phyloP scores from a whole-genome alignment of 2,113 vertebrate genomes.

The Toxotes jaculatrix region DNA sequence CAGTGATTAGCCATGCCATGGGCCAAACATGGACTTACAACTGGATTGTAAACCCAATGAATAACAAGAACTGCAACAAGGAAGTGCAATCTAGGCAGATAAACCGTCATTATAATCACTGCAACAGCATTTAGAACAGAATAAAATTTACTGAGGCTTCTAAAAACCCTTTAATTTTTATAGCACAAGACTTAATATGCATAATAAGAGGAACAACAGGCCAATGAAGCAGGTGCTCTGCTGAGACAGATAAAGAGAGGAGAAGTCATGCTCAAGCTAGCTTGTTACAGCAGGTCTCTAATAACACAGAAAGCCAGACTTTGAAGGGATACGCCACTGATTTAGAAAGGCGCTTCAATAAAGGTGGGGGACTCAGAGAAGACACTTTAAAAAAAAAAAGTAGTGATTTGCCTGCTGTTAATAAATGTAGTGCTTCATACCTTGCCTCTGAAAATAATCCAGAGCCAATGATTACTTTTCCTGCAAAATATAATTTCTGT shows the following conservation, averaged over 20 bases:
- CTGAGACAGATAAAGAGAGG: background rate
- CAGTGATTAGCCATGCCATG: slow-evolving; percentile 12
- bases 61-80: slow-evolving; percentile 13
- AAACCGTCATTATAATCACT: slow-evolving; percentile 12
- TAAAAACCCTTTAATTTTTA: slow-evolving; percentile 13
- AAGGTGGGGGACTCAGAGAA: too few relatives aligned
- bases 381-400: background rate
- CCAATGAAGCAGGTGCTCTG: slow-evolving; percentile 28
- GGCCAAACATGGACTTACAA: slow-evolving; percentile 20
- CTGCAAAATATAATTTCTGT: too few relatives aligned
- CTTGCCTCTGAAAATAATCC: too few relatives aligned
- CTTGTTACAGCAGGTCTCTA: background rate
- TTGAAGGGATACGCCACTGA: background rate
- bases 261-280: background rate
- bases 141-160: slow-evolving; percentile 3
- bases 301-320: background rate
- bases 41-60: background rate
- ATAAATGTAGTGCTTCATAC: too few relatives aligned
- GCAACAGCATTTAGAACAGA: background rate
- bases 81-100: slow-evolving; percentile 6
- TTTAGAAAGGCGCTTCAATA: background rate
- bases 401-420: too few relatives aligned
- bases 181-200: slow-evolving; percentile 22
- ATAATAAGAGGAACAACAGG: slow-evolving; percentile 21
- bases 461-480: too few relatives aligned